Evolutionary conservation across 2,797 vertebrate species (phyloP), one percentile per base, ranked within the genome.

Genomic region (Pygocentrus nattereri): DNA sequence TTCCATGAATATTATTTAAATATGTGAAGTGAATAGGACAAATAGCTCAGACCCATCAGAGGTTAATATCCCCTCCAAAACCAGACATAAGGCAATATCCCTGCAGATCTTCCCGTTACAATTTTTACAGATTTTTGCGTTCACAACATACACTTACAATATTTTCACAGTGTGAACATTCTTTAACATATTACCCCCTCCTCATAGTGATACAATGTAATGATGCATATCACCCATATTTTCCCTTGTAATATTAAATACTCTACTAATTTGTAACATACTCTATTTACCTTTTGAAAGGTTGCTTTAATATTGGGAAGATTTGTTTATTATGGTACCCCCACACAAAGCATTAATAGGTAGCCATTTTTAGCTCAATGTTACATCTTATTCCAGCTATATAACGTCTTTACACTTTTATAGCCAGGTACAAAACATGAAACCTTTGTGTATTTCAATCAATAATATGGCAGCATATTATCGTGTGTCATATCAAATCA

Each of bases 131-230:
- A 89, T 91, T 65, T 91, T 69, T 87, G 90, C 90, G 92, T 91
- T 94, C 94, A 94, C 95, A 95, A 94, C 93, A 89, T 93, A 94
- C 93, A 95, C 88, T 89, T 94, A 91, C 90, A 93, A 91, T 91
- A 92, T 95, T 94, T 96, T 96, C 96, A 96, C 92, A 96, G 94
- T 94, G 93, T 95, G 93, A 95, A 95, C 95, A 96, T 95, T 95
- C 78, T 65, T 65, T n/a, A 93, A 94, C 90, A 95, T 88, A 89
- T 94, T 91, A 92, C 92, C 85, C 91, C 34, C 84, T 85, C 92
- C 93, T 69, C 81, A 95, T 93, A 95, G 94, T 95, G 94, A 96
- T 94, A 95, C 93, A 96, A 87, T 92, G 93, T 93, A 94, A 95
- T 95, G 95, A 95, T 94, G 88, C 94, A 87, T 89, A 78, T 94